Percentiles rank a stretch among this genome's conserved stretches.
phyloP scores from a whole-genome alignment of 2,113 vertebrate species.

The Scophthalmus maximus region DNA sequence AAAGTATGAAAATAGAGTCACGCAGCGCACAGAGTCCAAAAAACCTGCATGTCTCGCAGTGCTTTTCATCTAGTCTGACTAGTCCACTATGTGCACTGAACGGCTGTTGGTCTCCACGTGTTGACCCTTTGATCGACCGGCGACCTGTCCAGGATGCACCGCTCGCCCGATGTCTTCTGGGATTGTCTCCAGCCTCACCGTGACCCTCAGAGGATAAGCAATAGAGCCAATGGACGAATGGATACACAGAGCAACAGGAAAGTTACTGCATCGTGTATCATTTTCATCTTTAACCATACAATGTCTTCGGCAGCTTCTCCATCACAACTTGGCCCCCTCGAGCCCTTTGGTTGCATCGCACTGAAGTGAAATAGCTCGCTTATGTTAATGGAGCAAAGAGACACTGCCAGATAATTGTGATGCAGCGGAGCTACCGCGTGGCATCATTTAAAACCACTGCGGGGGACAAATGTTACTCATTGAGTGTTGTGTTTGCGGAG shows the following conservation, averaged over 20 bases:
- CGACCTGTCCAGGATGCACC: background rate
- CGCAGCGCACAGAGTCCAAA: constrained; percentile 6
- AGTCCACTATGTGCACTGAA: background rate
- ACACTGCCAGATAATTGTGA: constrained; percentile 73
- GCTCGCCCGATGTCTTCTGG: too few relatives aligned
- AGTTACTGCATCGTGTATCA: constrained; percentile 34
- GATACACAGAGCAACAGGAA: constrained; percentile 16
- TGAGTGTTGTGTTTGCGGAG: constrained; percentile 68
- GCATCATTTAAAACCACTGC: constrained; percentile 74
- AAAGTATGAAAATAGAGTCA: constrained; percentile 11
- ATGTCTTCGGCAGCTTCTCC: constrained; percentile 38
- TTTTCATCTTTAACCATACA: constrained; percentile 55
- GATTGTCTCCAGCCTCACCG: background rate
- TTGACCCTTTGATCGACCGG: background rate
- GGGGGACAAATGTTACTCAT: constrained; percentile 65
- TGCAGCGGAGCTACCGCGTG: constrained; percentile 61
- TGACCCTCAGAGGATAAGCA: background rate
- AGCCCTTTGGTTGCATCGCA: constrained; percentile 36
- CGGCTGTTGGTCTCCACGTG: background rate
- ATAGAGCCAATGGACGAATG: background rate
- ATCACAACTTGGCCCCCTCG: constrained; percentile 51
- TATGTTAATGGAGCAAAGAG: constrained; percentile 63
- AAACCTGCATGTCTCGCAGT: background rate
- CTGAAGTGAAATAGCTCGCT: constrained; percentile 60
- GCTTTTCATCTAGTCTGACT: background rate